phyloP scores from a whole-genome alignment of 2,113 vertebrate genomes.

The Notothenia rossii region DNA sequence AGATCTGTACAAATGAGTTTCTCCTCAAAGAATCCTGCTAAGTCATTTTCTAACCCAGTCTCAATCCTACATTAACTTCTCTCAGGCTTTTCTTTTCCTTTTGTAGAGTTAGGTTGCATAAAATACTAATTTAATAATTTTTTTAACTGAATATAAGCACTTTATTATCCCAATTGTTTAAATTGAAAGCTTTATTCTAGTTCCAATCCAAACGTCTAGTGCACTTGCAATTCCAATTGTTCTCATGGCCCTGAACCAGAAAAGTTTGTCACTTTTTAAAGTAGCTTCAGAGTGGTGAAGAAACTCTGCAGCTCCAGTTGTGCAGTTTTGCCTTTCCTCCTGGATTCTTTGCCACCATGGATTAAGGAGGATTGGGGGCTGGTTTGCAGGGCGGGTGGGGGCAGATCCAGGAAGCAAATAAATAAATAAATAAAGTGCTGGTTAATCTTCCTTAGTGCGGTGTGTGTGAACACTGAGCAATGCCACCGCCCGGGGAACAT shows the following conservation, averaged over 20 bases:
- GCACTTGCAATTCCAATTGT: neutral
- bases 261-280: constrained; percentile 10
- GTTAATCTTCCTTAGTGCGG: constrained; percentile 74
- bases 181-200: neutral
- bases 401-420: constrained; percentile 67
- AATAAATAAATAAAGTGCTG: constrained; percentile 79
- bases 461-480: constrained; percentile 75
- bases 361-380: constrained; percentile 73
- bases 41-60: neutral
- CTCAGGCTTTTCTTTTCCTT: neutral
- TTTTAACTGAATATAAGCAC: neutral
- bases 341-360: constrained; percentile 59
- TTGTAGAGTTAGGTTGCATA: neutral
- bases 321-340: constrained; percentile 31
- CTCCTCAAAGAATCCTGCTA: too few relatives aligned
- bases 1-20: too few relatives aligned
- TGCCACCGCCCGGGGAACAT: constrained; percentile 78
- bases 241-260: constrained; percentile 14
- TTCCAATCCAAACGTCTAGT: constrained; percentile 4
- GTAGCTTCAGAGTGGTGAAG: constrained; percentile 16
- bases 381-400: constrained; percentile 18
- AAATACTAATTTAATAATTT: neutral
- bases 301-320: constrained; percentile 26
- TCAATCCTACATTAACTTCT: neutral
- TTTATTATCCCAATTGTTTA: neutral